A percentile compares a stretch with the other conserved stretches of the same genome.
Conservation (phyloP, 2,888 invertebrate species). For the Azorinus chamasolen region DNA sequence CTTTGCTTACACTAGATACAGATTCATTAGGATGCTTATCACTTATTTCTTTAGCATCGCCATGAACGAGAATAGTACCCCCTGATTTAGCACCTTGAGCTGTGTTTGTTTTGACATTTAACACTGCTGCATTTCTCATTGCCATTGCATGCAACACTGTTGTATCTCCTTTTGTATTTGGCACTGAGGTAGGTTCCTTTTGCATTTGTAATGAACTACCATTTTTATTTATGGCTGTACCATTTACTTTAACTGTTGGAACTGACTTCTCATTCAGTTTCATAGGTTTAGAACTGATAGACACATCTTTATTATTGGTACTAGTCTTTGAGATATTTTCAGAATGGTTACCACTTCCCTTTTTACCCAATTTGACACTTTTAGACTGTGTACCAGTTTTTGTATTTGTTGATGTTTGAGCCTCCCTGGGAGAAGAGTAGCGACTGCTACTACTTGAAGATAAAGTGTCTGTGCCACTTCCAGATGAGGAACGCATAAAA, state of each 20-base stretch:
- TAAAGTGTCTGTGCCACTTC: constrained; percentile 67
- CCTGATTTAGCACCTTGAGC: constrained; percentile 23
- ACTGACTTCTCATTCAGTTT: constrained; percentile 33
- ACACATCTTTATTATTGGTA: constrained; percentile 17
- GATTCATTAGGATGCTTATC: not conserved
- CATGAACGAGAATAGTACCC: constrained; percentile 39
- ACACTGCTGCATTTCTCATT: constrained; percentile 48
- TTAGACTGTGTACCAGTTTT: constrained; percentile 1
- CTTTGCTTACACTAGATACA: not conserved
- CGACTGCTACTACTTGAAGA: constrained; percentile 72
- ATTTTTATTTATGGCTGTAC: not conserved
- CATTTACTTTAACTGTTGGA: constrained; percentile 1
- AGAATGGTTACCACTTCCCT: not conserved
- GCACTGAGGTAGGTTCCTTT: constrained; percentile 24
- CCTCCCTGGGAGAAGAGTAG: constrained; percentile 68
- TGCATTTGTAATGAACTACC: constrained; percentile 8
- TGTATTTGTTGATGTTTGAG: constrained; percentile 36
- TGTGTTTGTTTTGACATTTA: constrained; percentile 38
- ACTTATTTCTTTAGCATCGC: constrained; percentile 13
- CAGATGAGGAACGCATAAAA: constrained; percentile 67
- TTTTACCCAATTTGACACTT: too few relatives aligned
- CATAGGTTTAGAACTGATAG: constrained; percentile 9
- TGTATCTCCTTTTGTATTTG: constrained; percentile 39
- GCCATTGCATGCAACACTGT: constrained; percentile 47
- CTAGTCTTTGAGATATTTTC: not conserved